Base-by-base conservation (phyloP, 1,140 invertebrate species). In the Pteromalus puparum region DNA sequence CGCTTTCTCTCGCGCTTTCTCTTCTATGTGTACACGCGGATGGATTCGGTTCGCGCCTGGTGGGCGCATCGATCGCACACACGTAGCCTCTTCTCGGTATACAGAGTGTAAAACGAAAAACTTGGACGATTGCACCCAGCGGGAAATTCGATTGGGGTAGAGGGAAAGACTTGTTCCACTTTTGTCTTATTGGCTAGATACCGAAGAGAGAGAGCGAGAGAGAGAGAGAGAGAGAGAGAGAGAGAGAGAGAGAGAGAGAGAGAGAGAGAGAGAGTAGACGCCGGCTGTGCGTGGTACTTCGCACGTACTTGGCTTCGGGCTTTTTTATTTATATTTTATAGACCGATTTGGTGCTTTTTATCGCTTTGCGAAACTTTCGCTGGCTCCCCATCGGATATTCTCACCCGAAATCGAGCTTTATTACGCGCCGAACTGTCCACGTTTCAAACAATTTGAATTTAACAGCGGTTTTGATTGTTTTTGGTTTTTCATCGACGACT, bases 311-410 rank as follows among this genome's bases (percentile, higher is more conserved):
- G 26, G 75, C 26, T 26, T 73, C 67, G 74, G 46, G 38, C 72
- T 42, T 74, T 72, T 83, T 78, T 83, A 83, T 83, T 78, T 83
- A 78, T 61, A 24, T 79, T 84, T 84, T 73, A 84, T 38, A 61
- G 30, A 42, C 34, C 74, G 53, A 77, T 77, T 77, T 46, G 48
- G 73, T 74, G 26, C 75, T 61, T 72, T 77, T 70, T 77, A 83
- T 83, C 13, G 81, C 74, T 82, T 68, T 21, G 21, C 15, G 10
- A 78, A 78, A 53, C 46, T 78, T 78, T 24, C 7, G 70, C n/a
- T n/a, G 18, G 0, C 77, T 72, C 48, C 48, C 48, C 34, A 61
- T 68, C 24, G 38, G 3, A n/a, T 68, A 15, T 68, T 82, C 46
- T 75, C 53, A n/a, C 46, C 42, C 28, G 30, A 80, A 70, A 26